A percentile compares a stretch with the other conserved stretches of the same genome.
Conservation (phyloP, 1,140 invertebrate genomes). For the Asobara japonica region DNA sequence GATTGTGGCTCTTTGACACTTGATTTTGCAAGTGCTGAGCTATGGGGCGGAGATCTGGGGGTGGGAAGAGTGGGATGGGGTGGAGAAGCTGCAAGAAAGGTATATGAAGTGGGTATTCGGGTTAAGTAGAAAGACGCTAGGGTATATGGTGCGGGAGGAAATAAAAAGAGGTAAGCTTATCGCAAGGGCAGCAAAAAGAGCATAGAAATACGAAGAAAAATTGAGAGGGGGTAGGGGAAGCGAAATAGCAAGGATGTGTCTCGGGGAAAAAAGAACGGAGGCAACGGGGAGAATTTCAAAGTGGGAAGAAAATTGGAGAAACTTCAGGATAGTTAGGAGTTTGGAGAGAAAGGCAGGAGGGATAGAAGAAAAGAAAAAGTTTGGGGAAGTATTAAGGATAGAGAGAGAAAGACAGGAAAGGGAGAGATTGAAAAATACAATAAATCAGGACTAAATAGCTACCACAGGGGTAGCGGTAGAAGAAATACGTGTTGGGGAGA, state of each 20-base stretch:
- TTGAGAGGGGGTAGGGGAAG: background rate
- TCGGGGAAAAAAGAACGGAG: background rate
- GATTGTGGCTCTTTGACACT: conserved; percentile 17
- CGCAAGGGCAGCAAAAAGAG: background rate
- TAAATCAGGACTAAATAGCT: background rate
- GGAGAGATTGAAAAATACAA: background rate
- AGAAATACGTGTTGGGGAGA: background rate
- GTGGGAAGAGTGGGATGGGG: conserved; percentile 16
- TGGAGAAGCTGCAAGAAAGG: conserved; percentile 19
- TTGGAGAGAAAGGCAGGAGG: background rate
- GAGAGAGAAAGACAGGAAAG: background rate
- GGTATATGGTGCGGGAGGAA: background rate
- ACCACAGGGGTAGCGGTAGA: background rate
- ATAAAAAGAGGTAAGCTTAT: conserved; percentile 16
- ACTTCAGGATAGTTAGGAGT: background rate
- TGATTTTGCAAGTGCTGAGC: conserved; percentile 6
- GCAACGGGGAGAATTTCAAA: background rate
- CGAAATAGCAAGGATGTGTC: background rate
- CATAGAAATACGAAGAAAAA: conserved; percentile 18
- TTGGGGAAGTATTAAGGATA: too few relatives aligned
- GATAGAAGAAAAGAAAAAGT: background rate
- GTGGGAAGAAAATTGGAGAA: background rate
- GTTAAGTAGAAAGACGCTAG: conserved; percentile 21
- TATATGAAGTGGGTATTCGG: conserved; percentile 27
- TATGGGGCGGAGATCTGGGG: conserved; percentile 32